A percentile compares a stretch with the other conserved stretches of the same genome.
phyloP scores from a whole-genome alignment of 2,797 vertebrate genomes.

The Podarcis lilfordi region DNA sequence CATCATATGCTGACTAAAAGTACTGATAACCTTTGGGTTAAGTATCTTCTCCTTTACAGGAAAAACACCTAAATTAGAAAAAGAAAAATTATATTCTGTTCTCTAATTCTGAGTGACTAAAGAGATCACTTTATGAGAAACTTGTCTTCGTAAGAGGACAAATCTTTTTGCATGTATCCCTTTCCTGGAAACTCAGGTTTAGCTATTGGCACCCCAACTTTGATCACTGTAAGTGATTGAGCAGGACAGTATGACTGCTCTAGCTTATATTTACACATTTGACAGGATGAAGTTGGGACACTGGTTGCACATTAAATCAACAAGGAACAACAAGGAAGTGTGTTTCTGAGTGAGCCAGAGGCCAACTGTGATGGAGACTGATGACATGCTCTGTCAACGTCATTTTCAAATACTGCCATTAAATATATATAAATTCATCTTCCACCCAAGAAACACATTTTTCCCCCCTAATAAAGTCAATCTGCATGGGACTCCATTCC shows the following conservation, averaged over 20 bases:
- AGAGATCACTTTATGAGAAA: neutral
- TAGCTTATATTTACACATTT: neutral
- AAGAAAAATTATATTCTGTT: neutral
- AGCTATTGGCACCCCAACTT: neutral
- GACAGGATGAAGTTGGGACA: neutral
- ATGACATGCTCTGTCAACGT: neutral
- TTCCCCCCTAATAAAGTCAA: neutral
- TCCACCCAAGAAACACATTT: neutral
- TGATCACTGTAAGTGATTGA: neutral
- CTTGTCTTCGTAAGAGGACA: neutral
- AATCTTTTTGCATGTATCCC: neutral
- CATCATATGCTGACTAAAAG: neutral
- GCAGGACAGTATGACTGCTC: neutral
- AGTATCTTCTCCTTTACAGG: constrained; percentile 7
- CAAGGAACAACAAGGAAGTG: too few relatives aligned
- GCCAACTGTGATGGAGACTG: too few relatives aligned
- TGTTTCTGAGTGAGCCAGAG: neutral
- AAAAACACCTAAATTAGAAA: neutral
- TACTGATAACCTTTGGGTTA: neutral
- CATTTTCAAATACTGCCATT: neutral
- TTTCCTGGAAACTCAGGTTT: neutral
- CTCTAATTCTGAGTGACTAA: neutral
- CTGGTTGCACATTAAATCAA: neutral
- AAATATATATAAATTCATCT: neutral
- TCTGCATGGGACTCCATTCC: neutral